Evolutionary conservation across 2,888 invertebrate species (phyloP).

Genomic region (Cordilura impudica): DNA sequence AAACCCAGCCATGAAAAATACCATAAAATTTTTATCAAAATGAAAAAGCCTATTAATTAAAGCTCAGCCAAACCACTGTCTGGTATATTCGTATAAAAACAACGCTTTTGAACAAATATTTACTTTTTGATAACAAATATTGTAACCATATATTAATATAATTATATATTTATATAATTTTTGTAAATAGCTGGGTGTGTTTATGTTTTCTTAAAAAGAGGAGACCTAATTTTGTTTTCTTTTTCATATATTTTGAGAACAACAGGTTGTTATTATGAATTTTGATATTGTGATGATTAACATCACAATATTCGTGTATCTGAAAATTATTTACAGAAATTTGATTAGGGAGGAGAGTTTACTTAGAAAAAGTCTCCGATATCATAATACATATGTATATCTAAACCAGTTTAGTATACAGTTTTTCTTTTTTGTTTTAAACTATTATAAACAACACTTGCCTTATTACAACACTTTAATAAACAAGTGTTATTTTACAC

Average conservation of each 20-base stretch:
- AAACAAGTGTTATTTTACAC: constrained; percentile 44
- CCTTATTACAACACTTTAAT: constrained; percentile 3
- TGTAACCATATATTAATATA: too few relatives aligned
- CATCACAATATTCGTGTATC: not conserved
- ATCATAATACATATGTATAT: constrained; percentile 14
- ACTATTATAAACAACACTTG: not conserved
- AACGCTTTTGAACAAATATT: not conserved
- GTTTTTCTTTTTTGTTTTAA: not conserved
- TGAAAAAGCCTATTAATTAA: too few relatives aligned
- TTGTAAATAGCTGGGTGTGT: not conserved
- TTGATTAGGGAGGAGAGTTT: not conserved
- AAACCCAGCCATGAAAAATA: too few relatives aligned
- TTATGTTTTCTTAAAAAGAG: not conserved
- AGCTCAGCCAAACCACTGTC: too few relatives aligned
- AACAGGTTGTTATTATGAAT: constrained; percentile 13
- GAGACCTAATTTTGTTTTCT: not conserved
- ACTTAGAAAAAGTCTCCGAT: constrained; percentile 20
- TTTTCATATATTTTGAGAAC: constrained; percentile 7
- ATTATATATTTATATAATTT: too few relatives aligned
- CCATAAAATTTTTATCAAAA: too few relatives aligned
- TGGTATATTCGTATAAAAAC: too few relatives aligned
- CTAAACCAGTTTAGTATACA: constrained; percentile 11
- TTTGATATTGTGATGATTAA: constrained; percentile 14
- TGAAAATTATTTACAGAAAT: not conserved
- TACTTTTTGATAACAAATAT: constrained; percentile 1